Percentiles rank a stretch among this genome's conserved stretches.
Evolutionary conservation across 2,888 invertebrate genomes (phyloP).

Genomic region (Danaus chrysippus): DNA sequence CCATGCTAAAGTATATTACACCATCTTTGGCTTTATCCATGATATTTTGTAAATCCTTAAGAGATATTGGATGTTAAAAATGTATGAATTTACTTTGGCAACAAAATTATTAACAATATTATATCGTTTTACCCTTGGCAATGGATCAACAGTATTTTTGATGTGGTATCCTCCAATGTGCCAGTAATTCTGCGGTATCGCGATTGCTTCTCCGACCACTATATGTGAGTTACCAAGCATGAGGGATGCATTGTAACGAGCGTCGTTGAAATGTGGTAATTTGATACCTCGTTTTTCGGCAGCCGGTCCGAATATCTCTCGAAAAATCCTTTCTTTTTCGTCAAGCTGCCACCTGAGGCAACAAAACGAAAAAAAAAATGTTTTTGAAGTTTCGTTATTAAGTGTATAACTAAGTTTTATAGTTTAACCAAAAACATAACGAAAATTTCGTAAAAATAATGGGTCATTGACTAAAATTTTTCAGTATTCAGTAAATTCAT

Average conservation of each 20-base stretch:
- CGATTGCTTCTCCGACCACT: slow-evolving; percentile 40
- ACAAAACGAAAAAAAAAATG: not conserved
- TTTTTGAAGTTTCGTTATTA: no score
- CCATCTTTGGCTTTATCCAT: slow-evolving; percentile 58
- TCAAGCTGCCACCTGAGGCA: slow-evolving; percentile 9
- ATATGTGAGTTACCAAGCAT: slow-evolving; percentile 55
- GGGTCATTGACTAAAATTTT: no score
- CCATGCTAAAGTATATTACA: slow-evolving; percentile 68
- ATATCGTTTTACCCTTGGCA: slow-evolving; percentile 40
- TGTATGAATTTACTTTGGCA: slow-evolving; percentile 11
- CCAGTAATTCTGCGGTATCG: slow-evolving; percentile 52
- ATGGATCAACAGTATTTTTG: slow-evolving; percentile 42
- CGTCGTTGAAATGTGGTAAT: slow-evolving; percentile 42
- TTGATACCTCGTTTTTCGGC: slow-evolving; percentile 38
- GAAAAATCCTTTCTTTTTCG: slow-evolving; percentile 22
- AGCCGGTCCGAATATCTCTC: slow-evolving; percentile 25
- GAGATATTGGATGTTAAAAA: slow-evolving; percentile 3
- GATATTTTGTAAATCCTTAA: slow-evolving; percentile 52
- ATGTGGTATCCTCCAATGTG: slow-evolving; percentile 58
- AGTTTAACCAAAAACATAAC: no score
- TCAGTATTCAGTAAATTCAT: not conserved
- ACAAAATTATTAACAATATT: slow-evolving; percentile 6
- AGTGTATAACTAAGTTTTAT: no score
- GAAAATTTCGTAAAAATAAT: no score
- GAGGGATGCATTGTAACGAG: slow-evolving; percentile 50